phyloP scores from a whole-genome alignment of 1,140 invertebrate genomes.

The Drosophila fuyamai region DNA sequence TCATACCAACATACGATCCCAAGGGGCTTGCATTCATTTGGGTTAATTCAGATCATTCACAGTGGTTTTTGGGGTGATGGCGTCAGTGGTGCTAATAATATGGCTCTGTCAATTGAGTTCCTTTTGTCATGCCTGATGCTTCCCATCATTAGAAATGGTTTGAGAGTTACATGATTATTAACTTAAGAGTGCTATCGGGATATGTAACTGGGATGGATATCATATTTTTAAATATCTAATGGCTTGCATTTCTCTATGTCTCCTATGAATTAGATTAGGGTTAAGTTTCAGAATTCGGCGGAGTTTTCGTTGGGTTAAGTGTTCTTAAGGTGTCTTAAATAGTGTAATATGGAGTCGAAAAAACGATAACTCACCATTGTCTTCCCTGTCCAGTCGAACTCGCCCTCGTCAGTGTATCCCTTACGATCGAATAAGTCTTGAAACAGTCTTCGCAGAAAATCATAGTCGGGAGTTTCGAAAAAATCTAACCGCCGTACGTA shows the following conservation, averaged over 20 bases:
- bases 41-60: conserved; percentile 18
- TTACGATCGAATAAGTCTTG: conserved; percentile 97
- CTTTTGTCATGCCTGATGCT: conserved; percentile 17
- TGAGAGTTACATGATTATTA: conserved; percentile 17
- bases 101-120: conserved; percentile 12
- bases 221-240: conserved; percentile 19
- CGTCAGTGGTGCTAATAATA: conserved; percentile 3
- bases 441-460: conserved; percentile 98
- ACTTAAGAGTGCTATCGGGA: conserved; percentile 22
- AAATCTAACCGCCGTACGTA: conserved; percentile 99
- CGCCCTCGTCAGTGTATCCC: conserved; percentile 96
- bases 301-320: conserved; percentile 6
- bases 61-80: not conserved
- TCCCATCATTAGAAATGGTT: conserved; percentile 32
- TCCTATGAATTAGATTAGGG: conserved; percentile 69
- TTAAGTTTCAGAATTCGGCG: conserved; percentile 62
- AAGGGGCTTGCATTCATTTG: conserved; percentile 4
- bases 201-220: conserved; percentile 15
- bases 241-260: conserved; percentile 56
- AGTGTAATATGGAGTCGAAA: not conserved
- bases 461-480: conserved; percentile 99
- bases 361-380: conserved; percentile 89
- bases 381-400: conserved; percentile 99
- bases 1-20: conserved; percentile 7
- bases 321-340: conserved; percentile 18